Percentiles rank a stretch among this genome's conserved stretches.
Conservation (phyloP, 1,140 invertebrate species). For the Caerostris extrusa region DNA sequence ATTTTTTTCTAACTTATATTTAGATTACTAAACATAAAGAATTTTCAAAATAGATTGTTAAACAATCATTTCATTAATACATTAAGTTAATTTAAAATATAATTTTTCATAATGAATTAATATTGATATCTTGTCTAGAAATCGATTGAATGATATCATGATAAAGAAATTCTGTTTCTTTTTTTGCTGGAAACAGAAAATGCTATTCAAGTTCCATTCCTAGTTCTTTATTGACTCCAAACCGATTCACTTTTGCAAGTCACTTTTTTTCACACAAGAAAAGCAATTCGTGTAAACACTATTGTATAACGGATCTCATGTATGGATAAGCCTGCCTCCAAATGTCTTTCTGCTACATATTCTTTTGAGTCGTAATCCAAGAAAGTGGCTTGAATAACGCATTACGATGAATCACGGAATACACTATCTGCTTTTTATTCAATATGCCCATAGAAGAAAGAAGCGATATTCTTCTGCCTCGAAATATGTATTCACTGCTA, state of each 20-base stretch:
- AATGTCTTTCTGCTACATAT: not conserved
- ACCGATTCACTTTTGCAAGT: not conserved
- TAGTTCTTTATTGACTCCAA: not conserved
- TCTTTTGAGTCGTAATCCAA: constrained; percentile 43
- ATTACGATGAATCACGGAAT: constrained; percentile 42
- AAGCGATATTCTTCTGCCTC: constrained; percentile 2
- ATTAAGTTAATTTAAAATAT: no score
- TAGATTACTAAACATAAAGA: no score
- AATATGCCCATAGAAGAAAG: not conserved
- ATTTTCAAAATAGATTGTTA: no score
- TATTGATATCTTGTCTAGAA: no score
- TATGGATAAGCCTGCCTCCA: not conserved
- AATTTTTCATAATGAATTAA: no score
- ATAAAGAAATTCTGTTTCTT: no score
- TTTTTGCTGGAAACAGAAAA: not conserved
- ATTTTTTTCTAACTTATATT: no score
- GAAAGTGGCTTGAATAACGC: constrained; percentile 42
- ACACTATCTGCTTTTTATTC: constrained; percentile 36
- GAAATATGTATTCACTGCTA: constrained; percentile 39
- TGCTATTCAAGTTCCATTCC: not conserved
- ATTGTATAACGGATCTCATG: not conserved
- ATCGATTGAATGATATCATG: no score
- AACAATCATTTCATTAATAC: no score
- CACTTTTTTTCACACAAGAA: not conserved
- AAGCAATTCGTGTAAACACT: not conserved